Conservation (phyloP, 2,113 vertebrate species). For the Gymnogyps californianus region DNA sequence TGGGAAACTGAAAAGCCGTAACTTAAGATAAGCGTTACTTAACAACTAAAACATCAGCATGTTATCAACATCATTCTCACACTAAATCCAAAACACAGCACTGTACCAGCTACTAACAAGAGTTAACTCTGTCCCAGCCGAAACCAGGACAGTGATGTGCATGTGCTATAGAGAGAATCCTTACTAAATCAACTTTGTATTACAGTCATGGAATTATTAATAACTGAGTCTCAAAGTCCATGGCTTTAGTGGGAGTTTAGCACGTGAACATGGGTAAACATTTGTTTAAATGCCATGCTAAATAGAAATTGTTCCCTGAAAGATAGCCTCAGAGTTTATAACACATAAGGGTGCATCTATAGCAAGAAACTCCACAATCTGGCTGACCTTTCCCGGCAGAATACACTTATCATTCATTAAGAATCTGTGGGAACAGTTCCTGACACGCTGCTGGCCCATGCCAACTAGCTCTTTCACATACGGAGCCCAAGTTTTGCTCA, state of each 20-base stretch:
- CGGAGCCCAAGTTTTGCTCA: background rate
- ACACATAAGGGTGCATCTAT: fast-evolving
- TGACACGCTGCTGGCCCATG: background rate
- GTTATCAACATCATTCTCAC: too few relatives aligned
- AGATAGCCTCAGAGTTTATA: background rate
- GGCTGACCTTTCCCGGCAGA: background rate
- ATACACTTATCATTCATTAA: background rate
- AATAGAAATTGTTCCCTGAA: background rate
- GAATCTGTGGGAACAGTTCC: background rate
- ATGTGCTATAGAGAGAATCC: background rate
- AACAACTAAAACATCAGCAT: too few relatives aligned
- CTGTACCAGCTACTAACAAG: too few relatives aligned
- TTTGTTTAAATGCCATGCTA: background rate
- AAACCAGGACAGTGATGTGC: background rate
- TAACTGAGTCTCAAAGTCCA: background rate
- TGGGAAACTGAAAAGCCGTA: too few relatives aligned
- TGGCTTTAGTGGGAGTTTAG: background rate
- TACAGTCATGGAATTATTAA: background rate
- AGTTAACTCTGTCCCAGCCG: too few relatives aligned
- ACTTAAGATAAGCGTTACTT: too few relatives aligned
- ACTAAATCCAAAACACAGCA: too few relatives aligned
- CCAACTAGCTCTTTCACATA: background rate
- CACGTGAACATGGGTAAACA: background rate
- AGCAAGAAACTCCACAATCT: background rate
- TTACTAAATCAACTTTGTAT: background rate